Conservation (phyloP, 2,888 invertebrate species). For the Temnothorax ravouxi region DNA sequence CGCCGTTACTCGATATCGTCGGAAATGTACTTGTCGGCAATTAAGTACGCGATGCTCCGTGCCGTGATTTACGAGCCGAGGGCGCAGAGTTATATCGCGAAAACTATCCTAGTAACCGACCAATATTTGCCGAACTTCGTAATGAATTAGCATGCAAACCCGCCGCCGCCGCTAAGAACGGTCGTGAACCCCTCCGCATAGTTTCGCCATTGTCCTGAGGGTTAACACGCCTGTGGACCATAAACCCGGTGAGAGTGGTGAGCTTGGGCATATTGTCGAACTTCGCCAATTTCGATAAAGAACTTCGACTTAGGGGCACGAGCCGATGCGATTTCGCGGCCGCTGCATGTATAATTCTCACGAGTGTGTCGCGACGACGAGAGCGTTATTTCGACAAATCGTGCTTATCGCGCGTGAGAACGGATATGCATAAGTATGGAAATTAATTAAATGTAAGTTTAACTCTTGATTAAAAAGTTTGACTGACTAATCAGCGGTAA, state of each 20-base stretch:
- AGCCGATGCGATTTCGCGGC: conserved; percentile 25
- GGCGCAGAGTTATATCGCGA: conserved; percentile 49
- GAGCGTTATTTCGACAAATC: conserved; percentile 18
- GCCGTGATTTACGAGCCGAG: conserved; percentile 49
- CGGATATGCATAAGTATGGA: conserved; percentile 27
- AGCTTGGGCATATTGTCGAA: conserved; percentile 31
- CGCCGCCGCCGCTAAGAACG: conserved; percentile 34
- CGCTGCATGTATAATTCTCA: conserved; percentile 5
- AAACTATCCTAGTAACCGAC: conserved; percentile 59
- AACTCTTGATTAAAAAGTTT: conserved; percentile 7
- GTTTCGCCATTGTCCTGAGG: conserved; percentile 45
- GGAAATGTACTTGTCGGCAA: conserved; percentile 54
- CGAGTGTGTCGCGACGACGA: conserved; percentile 10
- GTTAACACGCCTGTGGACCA: conserved; percentile 46
- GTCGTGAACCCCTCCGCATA: conserved; percentile 37
- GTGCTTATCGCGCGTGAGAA: background rate
- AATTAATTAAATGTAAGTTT: conserved; percentile 27
- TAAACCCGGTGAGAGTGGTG: conserved; percentile 37
- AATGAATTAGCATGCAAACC: conserved; percentile 56
- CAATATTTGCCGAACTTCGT: conserved; percentile 58
- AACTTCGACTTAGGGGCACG: conserved; percentile 38
- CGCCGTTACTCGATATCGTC: conserved; percentile 27
- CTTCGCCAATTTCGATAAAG: conserved; percentile 55
- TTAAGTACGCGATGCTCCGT: conserved; percentile 38
- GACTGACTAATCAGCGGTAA: background rate